Conservation (phyloP, 2,888 invertebrate species). For the Bimastos eiseni region DNA sequence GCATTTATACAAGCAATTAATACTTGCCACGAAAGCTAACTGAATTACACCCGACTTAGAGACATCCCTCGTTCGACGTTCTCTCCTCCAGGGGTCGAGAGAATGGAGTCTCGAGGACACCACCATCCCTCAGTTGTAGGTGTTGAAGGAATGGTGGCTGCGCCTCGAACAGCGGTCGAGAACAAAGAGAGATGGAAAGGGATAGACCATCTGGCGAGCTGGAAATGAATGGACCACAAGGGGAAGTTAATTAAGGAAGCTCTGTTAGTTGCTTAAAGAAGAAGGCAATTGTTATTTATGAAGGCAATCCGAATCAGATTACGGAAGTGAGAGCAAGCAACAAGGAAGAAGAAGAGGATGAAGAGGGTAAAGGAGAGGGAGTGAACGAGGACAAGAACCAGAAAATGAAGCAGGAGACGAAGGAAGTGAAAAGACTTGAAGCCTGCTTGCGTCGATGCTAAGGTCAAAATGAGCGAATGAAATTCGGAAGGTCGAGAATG, state of each 20-base stretch:
- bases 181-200: not conserved
- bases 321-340: not conserved
- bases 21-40: not conserved
- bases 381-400: too few species aligned
- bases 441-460: too few species aligned
- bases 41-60: not conserved
- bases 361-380: too few species aligned
- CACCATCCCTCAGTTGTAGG: not conserved
- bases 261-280: not conserved
- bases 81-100: not conserved
- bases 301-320: not conserved
- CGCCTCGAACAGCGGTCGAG: not conserved
- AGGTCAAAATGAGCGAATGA: not conserved
- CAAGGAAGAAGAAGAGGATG: not conserved
- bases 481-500: not conserved
- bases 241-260: not conserved
- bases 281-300: not conserved
- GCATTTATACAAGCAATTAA: not conserved
- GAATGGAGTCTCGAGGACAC: not conserved
- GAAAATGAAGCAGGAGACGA: too few species aligned
- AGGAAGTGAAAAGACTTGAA: too few species aligned
- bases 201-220: not conserved
- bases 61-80: not conserved
- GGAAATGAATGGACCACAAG: not conserved
- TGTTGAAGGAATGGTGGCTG: not conserved